Base-by-base conservation (phyloP, 2,113 vertebrate species). In the Penelope pileata region DNA sequence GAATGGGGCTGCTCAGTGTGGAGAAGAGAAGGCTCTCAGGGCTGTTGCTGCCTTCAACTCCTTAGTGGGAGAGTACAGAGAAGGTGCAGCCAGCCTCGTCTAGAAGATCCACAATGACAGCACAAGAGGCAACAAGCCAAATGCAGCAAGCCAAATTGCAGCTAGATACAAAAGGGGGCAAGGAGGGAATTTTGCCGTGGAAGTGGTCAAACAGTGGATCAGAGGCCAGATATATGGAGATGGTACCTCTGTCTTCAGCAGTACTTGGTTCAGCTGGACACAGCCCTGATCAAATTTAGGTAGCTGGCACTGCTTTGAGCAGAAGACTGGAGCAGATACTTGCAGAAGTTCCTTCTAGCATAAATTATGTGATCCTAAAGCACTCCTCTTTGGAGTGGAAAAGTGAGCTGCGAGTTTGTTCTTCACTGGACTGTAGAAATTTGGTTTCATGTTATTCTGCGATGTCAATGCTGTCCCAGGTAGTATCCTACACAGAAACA, bases 201-300 rank as follows among this genome's bases (percentile, higher is more conserved):
- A 10, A 4, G 0, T 24, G 16, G 23, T 32, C 45, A 51, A 12
- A 48, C 1, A 0, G 6, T 23, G 64, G 19, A 15, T 7, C 12
- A 59, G 68, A 59, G 36, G n/a, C 77, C 50, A 32, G 66, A 27
- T 63, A 27, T 63, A 66, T 24, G 30, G 36, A 47, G 26, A 2
- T 9, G 51, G 12, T 3, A 9, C 42, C 50, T 50, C 45, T 66
- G 34, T 53, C 42, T 59, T 51, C 64, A 48, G 59, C 32, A 29
- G 4, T 4, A 4, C 48, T 32, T 4, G 2, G 29, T 23, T 36
- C 48, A 64, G 1, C 21, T 43, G 53, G 32, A 13, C 30, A 2
- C 13, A 66, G 58, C 40, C 23, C 32, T 40, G 14, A 50, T 86
- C 68, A 47, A 0, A 22, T 10, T 29, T 30, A 27, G 14, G 9